Conservation (phyloP, 2,113 vertebrate species). For the Lepus americanus region DNA sequence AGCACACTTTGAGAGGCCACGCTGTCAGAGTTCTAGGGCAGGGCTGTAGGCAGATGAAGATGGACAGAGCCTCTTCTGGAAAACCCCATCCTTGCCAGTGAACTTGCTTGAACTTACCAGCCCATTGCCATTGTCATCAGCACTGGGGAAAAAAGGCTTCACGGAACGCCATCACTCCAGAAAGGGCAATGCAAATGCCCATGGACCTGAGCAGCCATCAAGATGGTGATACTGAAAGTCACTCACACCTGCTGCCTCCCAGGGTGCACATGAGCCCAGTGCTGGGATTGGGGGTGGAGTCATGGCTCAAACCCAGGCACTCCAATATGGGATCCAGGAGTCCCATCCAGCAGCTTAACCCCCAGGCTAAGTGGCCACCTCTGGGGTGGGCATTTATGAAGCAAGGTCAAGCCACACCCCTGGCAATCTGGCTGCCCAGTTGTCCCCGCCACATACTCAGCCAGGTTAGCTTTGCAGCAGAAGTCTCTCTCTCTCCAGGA, state of each 20-base stretch:
- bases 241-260: background rate
- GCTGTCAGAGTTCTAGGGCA: background rate
- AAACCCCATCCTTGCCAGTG: background rate
- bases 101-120: conserved; percentile 41
- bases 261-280: too few relatives aligned
- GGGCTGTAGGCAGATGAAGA: background rate
- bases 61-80: background rate
- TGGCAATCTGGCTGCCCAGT: background rate
- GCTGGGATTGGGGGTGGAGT: too few relatives aligned
- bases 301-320: too few relatives aligned
- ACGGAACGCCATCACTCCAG: conserved; percentile 44
- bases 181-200: conserved; percentile 43
- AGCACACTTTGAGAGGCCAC: background rate
- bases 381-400: background rate
- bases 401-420: background rate
- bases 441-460: background rate
- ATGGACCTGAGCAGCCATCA: background rate
- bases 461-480: background rate
- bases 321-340: too few relatives aligned
- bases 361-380: too few relatives aligned
- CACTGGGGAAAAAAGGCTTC: background rate
- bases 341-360: too few relatives aligned
- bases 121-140: background rate
- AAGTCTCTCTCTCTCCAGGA: background rate
- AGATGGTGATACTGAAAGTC: conserved; percentile 49